phyloP scores from a whole-genome alignment of 92 coral and sea anemone species.

The Epizoanthus scotinus region DNA sequence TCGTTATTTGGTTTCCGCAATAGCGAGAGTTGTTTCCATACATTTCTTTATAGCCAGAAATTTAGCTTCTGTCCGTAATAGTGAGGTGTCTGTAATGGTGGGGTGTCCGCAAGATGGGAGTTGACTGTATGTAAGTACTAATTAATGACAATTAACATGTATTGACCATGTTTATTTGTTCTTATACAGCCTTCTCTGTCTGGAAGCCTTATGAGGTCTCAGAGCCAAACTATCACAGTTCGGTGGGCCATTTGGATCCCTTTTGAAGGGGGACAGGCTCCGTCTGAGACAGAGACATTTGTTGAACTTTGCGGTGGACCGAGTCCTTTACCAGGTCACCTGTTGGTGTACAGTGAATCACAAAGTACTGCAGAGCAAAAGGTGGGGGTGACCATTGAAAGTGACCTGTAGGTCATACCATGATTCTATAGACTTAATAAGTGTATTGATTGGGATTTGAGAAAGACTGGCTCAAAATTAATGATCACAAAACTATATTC shows the following conservation, averaged over 20 bases:
- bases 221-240: slow-evolving; percentile 77
- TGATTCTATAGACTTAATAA: too few species aligned
- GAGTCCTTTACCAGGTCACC: slow-evolving; percentile 70
- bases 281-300: slow-evolving; percentile 62
- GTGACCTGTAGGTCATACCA: not conserved
- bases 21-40: too few species aligned
- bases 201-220: slow-evolving; percentile 93
- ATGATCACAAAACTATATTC: too few species aligned
- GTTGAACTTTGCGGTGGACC: slow-evolving; percentile 73
- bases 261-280: slow-evolving; percentile 59
- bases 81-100: too few species aligned
- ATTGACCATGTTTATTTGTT: not conserved
- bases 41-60: too few species aligned
- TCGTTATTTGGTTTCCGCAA: too few species aligned
- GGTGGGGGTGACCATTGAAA: not conserved
- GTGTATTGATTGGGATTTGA: too few species aligned
- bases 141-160: not conserved
- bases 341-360: slow-evolving; percentile 67
- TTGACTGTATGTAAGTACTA: too few species aligned
- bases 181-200: slow-evolving; percentile 71
- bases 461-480: too few species aligned
- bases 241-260: slow-evolving; percentile 95
- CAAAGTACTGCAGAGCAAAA: slow-evolving; percentile 1
- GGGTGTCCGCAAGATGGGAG: too few species aligned
- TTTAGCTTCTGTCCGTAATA: too few species aligned